A percentile compares a stretch with the other conserved stretches of the same genome.
These are phyloP conservation scores for Nymphicus hollandicus DNA, from an alignment of 2,113 vertebrate species.

Conservation along the genomic window DNA sequence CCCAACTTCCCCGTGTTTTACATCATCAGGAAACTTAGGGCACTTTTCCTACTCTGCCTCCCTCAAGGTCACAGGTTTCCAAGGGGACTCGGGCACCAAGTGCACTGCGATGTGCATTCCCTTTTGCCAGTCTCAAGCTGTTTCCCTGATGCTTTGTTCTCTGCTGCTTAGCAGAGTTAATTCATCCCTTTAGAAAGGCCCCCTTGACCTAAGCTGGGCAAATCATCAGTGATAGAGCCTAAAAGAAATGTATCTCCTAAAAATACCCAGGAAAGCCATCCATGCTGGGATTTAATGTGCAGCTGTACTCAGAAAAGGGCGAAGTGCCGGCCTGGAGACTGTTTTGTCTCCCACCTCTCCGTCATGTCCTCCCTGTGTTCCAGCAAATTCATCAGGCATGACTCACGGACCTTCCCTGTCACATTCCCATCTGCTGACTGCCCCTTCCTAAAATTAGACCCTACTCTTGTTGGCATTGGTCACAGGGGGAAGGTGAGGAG, in stretches of 20 bases:
- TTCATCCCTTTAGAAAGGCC: not conserved
- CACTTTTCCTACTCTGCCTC: not conserved
- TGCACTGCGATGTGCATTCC: accelerated
- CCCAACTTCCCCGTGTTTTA: not conserved
- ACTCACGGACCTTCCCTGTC: conserved; percentile 45
- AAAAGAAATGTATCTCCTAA: conserved; percentile 7
- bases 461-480: not conserved
- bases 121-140: not conserved
- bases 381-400: conserved; percentile 44
- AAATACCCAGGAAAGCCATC: not conserved
- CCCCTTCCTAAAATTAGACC: conserved; percentile 60
- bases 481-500: not conserved
- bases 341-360: conserved; percentile 45
- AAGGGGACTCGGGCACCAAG: not conserved
- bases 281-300: not conserved
- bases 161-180: not conserved
- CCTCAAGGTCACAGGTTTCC: conserved; percentile 8
- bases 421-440: conserved; percentile 46
- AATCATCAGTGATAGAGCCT: not conserved
- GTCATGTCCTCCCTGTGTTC: conserved; percentile 15
- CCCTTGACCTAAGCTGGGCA: not conserved
- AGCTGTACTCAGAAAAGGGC: not conserved
- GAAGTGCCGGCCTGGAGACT: not conserved
- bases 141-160: not conserved
- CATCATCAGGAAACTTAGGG: not conserved